These are phyloP conservation scores for Pheosia tremula DNA, from an alignment of 2,888 invertebrate genomes.

Conservation along the genomic window DNA sequence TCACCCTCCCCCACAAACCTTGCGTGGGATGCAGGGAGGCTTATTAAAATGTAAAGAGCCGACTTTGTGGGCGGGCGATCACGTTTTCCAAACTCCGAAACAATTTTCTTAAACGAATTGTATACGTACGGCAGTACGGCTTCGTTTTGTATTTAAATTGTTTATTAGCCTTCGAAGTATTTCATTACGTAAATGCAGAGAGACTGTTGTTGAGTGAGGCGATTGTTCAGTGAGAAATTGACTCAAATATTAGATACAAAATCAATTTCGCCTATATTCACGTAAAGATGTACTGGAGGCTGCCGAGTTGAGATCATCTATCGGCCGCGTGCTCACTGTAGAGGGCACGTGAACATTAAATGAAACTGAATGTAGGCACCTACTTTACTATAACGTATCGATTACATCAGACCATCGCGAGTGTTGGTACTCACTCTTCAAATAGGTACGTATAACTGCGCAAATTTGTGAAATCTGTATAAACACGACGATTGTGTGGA, in stretches of 20 bases:
- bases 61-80: constrained; percentile 43
- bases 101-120: constrained; percentile 40
- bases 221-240: constrained; percentile 16
- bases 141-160: constrained; percentile 38
- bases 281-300: constrained; percentile 13
- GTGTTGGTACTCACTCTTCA: constrained; percentile 30
- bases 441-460: constrained; percentile 57
- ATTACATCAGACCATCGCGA: constrained; percentile 63
- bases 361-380: constrained; percentile 16
- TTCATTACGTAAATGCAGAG: constrained; percentile 32
- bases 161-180: constrained; percentile 34
- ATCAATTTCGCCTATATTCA: constrained; percentile 13
- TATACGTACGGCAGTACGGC: constrained; percentile 23
- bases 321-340: background rate
- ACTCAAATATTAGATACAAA: constrained; percentile 15
- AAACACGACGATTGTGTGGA: constrained; percentile 65
- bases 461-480: constrained; percentile 72
- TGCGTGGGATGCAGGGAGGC: constrained; percentile 43
- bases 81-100: constrained; percentile 45
- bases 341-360: constrained; percentile 33
- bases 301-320: background rate
- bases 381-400: constrained; percentile 14
- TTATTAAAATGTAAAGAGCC: constrained; percentile 45
- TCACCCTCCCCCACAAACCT: constrained; percentile 35
- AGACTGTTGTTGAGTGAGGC: constrained; percentile 15